Percentiles rank a stretch among this genome's conserved stretches.
These are phyloP conservation scores for Cyrtonyx montezumae DNA, from an alignment of 2,113 vertebrate genomes.

Conservation along the genomic window DNA sequence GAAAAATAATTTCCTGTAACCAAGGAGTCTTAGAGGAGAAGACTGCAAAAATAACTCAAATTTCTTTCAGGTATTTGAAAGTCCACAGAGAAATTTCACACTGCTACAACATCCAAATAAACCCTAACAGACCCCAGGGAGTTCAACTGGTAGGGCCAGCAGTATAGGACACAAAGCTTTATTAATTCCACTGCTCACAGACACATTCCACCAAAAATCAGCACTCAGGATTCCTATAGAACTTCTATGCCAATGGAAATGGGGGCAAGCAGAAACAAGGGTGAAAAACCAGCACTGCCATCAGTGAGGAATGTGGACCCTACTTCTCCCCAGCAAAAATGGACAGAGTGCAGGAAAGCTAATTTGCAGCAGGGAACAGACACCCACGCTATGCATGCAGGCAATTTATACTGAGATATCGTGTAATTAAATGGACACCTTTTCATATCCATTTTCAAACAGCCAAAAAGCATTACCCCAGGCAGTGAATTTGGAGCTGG, in stretches of 20 bases:
- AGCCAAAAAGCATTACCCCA: constrained; percentile 20
- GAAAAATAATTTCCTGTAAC: not conserved
- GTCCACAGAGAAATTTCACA: not conserved
- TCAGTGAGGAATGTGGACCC: not conserved
- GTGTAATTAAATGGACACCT: constrained; percentile 37
- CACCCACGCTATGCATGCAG: not conserved
- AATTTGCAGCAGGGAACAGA: not conserved
- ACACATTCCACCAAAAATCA: not conserved
- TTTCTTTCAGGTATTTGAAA: not conserved
- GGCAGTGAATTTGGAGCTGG: constrained; percentile 19
- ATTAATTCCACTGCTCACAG: not conserved
- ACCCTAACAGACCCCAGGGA: not conserved
- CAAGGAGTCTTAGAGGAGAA: not conserved
- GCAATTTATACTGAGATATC: not conserved
- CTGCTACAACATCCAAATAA: not conserved
- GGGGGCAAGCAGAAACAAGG: not conserved
- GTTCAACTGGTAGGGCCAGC: not conserved
- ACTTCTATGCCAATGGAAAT: not conserved
- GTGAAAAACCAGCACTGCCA: not conserved
- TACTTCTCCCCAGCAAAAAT: not conserved
- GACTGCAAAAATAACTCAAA: not conserved
- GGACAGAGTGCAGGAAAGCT: not conserved
- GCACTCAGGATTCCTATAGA: not conserved
- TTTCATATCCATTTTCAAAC: not conserved
- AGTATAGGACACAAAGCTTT: not conserved